Evolutionary conservation across 2,797 vertebrate species (phyloP).

Genomic region (Crenuchus spilurus): DNA sequence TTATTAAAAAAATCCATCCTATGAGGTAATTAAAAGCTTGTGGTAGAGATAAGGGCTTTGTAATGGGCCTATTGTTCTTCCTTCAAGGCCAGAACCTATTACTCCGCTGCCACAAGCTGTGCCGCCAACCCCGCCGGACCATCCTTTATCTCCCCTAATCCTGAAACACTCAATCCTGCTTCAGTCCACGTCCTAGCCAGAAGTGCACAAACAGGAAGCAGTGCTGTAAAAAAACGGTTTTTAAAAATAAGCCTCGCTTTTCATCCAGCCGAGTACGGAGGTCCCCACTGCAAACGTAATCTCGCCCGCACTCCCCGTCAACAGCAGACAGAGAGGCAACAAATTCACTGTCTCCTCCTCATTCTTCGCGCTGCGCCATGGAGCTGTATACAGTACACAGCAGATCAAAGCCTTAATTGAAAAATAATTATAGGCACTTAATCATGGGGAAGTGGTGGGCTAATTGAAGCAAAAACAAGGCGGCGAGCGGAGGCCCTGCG

Average conservation of each 20-base stretch:
- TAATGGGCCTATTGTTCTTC: conserved; percentile 45
- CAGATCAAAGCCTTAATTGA: conserved; percentile 99
- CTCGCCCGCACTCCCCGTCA: conserved; percentile 72
- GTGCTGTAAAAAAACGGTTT: too few relatives aligned
- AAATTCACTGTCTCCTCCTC: conserved; percentile 81
- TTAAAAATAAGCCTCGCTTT: conserved; percentile 34
- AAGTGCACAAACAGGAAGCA: conserved; percentile 35
- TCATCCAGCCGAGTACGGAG: conserved; percentile 57
- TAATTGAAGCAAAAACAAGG: conserved; percentile 99
- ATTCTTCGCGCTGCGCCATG: conserved; percentile 73
- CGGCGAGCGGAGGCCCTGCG: conserved; percentile 89
- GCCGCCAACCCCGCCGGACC: conserved; percentile 24
- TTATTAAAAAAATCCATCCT: conserved; percentile 47
- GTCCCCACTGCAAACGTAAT: conserved; percentile 69
- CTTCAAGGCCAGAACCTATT: conserved; percentile 48
- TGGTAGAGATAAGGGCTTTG: conserved; percentile 46
- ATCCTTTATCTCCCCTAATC: conserved; percentile 46
- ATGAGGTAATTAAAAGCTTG: conserved; percentile 52
- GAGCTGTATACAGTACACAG: conserved; percentile 84
- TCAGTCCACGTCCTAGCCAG: conserved; percentile 30
- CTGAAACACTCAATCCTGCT: conserved; percentile 29
- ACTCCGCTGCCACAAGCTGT: conserved; percentile 31
- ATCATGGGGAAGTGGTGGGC: conserved; percentile 97
- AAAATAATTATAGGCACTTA: conserved; percentile 99
- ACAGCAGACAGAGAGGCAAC: conserved; percentile 76